phyloP scores from a whole-genome alignment of 2,113 vertebrate genomes.

The Xenopus borealis region DNA sequence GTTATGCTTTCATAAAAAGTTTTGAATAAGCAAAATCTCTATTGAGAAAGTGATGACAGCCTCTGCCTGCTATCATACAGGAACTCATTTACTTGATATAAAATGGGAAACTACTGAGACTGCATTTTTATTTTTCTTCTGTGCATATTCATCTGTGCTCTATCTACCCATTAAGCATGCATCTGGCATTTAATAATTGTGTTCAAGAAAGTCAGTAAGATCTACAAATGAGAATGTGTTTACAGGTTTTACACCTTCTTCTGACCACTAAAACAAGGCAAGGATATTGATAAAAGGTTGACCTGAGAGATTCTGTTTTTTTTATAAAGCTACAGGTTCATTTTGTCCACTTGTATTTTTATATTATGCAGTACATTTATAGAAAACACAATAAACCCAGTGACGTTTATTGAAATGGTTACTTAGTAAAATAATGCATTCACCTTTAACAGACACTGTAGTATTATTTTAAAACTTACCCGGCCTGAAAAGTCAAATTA shows the following conservation, averaged over 20 bases:
- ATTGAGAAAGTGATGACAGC: not conserved
- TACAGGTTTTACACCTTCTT: not conserved
- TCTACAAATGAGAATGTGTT: not conserved
- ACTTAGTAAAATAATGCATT: too few relatives aligned
- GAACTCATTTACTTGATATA: not conserved
- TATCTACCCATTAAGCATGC: not conserved
- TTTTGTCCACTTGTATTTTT: too few relatives aligned
- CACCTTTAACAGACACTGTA: too few relatives aligned
- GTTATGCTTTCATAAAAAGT: not conserved
- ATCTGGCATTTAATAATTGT: constrained; percentile 6
- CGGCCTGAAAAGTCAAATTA: too few relatives aligned
- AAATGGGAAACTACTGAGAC: not conserved
- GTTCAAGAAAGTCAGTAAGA: not conserved
- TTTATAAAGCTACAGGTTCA: too few relatives aligned
- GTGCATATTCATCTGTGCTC: not conserved
- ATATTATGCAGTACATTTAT: too few relatives aligned
- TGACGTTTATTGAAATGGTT: too few relatives aligned
- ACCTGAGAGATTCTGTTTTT: too few relatives aligned
- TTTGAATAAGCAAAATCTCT: not conserved
- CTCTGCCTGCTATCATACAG: not conserved
- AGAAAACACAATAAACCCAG: too few relatives aligned
- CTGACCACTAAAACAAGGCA: too few relatives aligned
- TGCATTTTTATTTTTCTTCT: constrained; percentile 3
- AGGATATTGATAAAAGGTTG: too few relatives aligned
- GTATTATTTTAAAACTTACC: too few relatives aligned